Base-by-base conservation (phyloP, 2,888 invertebrate species). In the Drosophila longiperda region DNA sequence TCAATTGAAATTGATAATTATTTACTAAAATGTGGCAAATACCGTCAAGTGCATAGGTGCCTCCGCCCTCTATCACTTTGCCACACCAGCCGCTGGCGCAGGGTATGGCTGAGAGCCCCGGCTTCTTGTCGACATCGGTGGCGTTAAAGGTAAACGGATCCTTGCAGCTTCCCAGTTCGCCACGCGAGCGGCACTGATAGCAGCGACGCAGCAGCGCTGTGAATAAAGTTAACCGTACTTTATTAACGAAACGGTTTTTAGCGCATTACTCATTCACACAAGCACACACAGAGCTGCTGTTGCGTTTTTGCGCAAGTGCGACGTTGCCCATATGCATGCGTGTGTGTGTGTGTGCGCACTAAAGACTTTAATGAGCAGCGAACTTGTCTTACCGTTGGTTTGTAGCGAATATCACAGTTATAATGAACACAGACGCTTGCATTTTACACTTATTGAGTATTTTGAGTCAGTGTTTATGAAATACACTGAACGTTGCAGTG, bases 21-120 rank as follows among this genome's bases (percentile, higher is more conserved):
- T 12, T 17, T 12, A 20, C 12, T 45, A 12, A 15, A 12, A 45
- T 45, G 12, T 45, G 20, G 42, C 42, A 20, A 45, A 45, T 93
- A 97, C 97, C 97, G 93, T 97, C 97, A 91, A 96, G 95, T 91
- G 96, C 96, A 80, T 96, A 95, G 58, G 96, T 94, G 84, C 96
- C 96, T 80, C 96, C 96, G 67, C 96, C 96, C 92, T 98, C 98
- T 42, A 97, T 95, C 59, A 97, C 96, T 94, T 98, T 98, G 32
- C 97, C 97, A 90, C 98, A 98, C 98, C 98, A 98, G 45, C 98
- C 98, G 17, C 87, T 88, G 0, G 97, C 96, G 87, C 98, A 98
- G 0, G 97, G 96, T 15, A 96, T 95, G 1, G 96, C 95, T 85
- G 96, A 94, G 1, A 98, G 95, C 0, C 97, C 97, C 0, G 94